A percentile compares a stretch with the other conserved stretches of the same genome.
Evolutionary conservation across 2,797 vertebrate genomes (phyloP).

Genomic region (Clarias platycephalus): DNA sequence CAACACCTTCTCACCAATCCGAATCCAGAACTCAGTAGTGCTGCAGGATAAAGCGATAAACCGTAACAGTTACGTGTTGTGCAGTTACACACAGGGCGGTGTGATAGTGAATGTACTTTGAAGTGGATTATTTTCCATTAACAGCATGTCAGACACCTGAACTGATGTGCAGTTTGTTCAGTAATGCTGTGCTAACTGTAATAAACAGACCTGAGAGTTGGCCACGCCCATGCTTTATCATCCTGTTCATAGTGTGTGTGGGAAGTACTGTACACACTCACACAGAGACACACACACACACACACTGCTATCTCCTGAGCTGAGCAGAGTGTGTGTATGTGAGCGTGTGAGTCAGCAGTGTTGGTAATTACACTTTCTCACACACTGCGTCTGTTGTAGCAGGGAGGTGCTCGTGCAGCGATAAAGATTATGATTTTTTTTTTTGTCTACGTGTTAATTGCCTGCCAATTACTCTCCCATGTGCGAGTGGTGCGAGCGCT

Average conservation of each 20-base stretch:
- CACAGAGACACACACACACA: neutral
- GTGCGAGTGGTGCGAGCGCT: conserved; percentile 67
- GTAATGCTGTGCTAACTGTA: neutral
- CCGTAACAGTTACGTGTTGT: neutral
- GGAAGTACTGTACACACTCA: neutral
- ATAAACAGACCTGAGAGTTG: neutral
- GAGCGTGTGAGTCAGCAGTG: conserved; percentile 59
- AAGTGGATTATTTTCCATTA: neutral
- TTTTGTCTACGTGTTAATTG: conserved; percentile 76
- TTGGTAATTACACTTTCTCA: conserved; percentile 66
- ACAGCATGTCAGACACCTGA: neutral
- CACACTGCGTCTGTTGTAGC: conserved; percentile 60
- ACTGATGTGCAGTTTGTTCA: neutral
- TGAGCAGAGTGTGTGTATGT: conserved; percentile 40
- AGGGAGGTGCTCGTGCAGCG: conserved; percentile 50
- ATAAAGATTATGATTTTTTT: conserved; percentile 57
- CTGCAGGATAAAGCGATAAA: neutral
- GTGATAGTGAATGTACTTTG: neutral
- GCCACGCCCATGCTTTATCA: neutral
- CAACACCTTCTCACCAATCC: neutral
- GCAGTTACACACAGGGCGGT: neutral
- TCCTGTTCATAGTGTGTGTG: neutral
- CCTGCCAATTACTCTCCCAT: conserved; percentile 76
- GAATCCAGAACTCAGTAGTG: neutral
- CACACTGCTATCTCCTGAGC: conserved; percentile 5